Evolutionary conservation across 2,888 invertebrate species (phyloP).

Genomic region (Acleris holmiana): DNA sequence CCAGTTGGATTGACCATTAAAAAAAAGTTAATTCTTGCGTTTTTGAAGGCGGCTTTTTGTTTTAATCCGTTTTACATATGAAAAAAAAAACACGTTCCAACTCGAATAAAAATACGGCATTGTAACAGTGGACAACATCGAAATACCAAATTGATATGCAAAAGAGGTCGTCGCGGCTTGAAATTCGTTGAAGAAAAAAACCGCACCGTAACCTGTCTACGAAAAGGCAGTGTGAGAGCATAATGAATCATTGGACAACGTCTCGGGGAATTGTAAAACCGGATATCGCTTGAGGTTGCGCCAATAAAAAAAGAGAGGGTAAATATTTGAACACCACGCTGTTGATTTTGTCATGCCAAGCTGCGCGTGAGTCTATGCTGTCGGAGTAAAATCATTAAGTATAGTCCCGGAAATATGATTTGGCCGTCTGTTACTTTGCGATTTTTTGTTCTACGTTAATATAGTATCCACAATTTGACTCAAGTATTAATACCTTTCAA

Average conservation of each 20-base stretch:
- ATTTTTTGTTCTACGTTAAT: too few relatives aligned
- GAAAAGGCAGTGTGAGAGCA: slow-evolving; percentile 55
- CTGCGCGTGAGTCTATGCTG: slow-evolving; percentile 5
- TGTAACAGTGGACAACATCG: slow-evolving; percentile 40
- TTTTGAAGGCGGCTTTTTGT: too few relatives aligned
- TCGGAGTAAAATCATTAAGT: too few relatives aligned
- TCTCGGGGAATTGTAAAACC: slow-evolving; percentile 56
- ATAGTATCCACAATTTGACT: too few relatives aligned
- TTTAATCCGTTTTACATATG: too few relatives aligned
- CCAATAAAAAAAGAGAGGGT: slow-evolving; percentile 36
- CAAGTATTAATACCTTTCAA: too few relatives aligned
- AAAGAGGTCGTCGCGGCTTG: slow-evolving; percentile 46
- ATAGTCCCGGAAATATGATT: too few relatives aligned
- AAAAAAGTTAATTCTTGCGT: too few relatives aligned
- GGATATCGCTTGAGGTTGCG: slow-evolving; percentile 39
- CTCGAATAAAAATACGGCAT: slow-evolving; percentile 18
- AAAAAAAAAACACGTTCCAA: too few relatives aligned
- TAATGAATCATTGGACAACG: slow-evolving; percentile 64
- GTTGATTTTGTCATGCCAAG: slow-evolving; percentile 11
- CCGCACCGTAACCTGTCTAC: slow-evolving; percentile 42
- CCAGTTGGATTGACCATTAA: too few relatives aligned
- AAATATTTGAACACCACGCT: slow-evolving; percentile 34
- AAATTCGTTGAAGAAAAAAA: slow-evolving; percentile 57
- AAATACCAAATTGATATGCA: slow-evolving; percentile 46
- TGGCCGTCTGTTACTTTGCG: too few relatives aligned